Evolutionary conservation across 2,113 vertebrate genomes (phyloP).

Genomic region (Pao palembangensis): DNA sequence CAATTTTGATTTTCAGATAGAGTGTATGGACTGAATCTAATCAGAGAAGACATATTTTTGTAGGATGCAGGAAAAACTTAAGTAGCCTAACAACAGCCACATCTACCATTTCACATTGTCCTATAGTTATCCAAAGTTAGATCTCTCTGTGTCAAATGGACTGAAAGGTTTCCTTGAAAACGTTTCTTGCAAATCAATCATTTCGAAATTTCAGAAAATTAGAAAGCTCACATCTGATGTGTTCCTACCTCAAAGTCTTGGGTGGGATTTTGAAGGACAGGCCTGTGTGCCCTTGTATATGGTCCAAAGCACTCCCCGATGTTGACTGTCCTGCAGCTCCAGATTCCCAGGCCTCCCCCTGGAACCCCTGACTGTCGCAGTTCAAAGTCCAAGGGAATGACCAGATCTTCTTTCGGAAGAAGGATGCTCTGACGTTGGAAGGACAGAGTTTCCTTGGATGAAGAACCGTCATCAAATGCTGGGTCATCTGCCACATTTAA

Average conservation of each 20-base stretch:
- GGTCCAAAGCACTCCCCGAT: constrained; percentile 90
- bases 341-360: constrained; percentile 85
- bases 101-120: no score
- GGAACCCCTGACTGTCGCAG: constrained; percentile 84
- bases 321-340: constrained; percentile 87
- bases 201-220: not conserved
- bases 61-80: constrained; percentile 59
- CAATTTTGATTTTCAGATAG: no score
- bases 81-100: constrained; percentile 57
- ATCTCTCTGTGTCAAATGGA: no score
- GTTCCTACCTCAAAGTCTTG: constrained; percentile 93
- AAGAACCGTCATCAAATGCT: constrained; percentile 80
- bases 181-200: constrained; percentile 6
- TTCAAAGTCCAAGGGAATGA: constrained; percentile 88
- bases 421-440: constrained; percentile 80
- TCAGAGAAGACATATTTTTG: constrained; percentile 49
- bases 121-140: constrained; percentile 1
- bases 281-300: constrained; percentile 81
- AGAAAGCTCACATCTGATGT: not conserved
- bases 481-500: constrained; percentile 76
- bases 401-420: constrained; percentile 75
- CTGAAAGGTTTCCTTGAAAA: no score
- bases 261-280: constrained; percentile 76
- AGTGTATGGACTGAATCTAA: constrained; percentile 19
- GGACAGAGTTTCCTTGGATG: constrained; percentile 79